phyloP scores from a whole-genome alignment of 1,140 invertebrate genomes.

The Maconellicoccus hirsutus region DNA sequence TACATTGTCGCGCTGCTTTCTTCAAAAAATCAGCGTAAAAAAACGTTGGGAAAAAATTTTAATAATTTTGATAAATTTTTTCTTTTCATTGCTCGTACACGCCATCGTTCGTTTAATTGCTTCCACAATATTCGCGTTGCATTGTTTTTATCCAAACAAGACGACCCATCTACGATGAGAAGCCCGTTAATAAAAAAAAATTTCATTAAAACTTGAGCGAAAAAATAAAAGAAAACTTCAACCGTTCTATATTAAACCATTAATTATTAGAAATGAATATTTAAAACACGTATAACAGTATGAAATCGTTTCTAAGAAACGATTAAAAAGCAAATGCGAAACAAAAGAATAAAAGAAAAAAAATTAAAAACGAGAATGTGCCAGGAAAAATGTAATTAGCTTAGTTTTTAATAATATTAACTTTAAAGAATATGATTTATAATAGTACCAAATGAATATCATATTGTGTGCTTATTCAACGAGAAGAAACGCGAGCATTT shows the following conservation, averaged over 20 bases:
- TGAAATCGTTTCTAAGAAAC: slow-evolving; percentile 2
- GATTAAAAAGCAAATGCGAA: neutral
- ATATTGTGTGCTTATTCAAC: neutral
- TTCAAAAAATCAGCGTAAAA: no score
- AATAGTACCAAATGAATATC: neutral
- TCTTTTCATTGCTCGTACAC: neutral
- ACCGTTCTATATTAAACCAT: neutral
- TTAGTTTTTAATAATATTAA: neutral
- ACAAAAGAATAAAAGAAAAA: neutral
- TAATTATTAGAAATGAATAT: slow-evolving; percentile 6
- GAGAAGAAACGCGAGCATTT: neutral
- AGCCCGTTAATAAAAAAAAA: neutral
- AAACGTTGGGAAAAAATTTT: neutral
- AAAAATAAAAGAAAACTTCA: slow-evolving; percentile 5
- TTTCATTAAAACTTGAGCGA: slow-evolving; percentile 4
- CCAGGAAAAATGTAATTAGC: slow-evolving; percentile 8
- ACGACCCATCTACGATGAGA: neutral
- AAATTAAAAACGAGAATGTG: slow-evolving; percentile 1
- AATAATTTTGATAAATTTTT: neutral
- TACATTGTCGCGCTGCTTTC: no score
- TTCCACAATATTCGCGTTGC: neutral
- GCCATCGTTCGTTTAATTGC: neutral
- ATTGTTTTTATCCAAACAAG: neutral
- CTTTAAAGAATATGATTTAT: slow-evolving; percentile 1
- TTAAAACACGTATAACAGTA: slow-evolving; percentile 4